phyloP scores from a whole-genome alignment of 2,888 invertebrate genomes.

The Eupithecia dodoneata region DNA sequence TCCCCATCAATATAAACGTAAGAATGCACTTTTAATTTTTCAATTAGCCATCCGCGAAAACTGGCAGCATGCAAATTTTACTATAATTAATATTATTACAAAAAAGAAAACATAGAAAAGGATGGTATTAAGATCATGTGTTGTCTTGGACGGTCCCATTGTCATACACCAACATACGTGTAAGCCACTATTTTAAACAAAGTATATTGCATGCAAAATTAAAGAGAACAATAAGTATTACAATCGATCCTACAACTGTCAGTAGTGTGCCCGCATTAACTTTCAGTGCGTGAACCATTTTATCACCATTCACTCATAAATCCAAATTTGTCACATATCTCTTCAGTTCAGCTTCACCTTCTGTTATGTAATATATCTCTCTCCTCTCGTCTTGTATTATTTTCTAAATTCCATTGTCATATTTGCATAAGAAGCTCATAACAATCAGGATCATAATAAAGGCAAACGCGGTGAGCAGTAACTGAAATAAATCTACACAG shows the following conservation, averaged over 20 bases:
- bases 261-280: not conserved
- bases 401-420: conserved; percentile 53
- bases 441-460: conserved; percentile 66
- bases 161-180: no score
- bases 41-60: not conserved
- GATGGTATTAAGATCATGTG: not conserved
- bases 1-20: not conserved
- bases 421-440: conserved; percentile 73
- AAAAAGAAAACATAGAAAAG: conserved; percentile 3
- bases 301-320: accelerated
- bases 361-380: no score
- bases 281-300: not conserved
- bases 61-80: conserved; percentile 4
- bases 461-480: conserved; percentile 64
- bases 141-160: no score
- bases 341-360: not conserved
- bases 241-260: not conserved
- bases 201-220: conserved; percentile 3
- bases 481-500: conserved; percentile 60
- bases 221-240: not conserved
- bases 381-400: not conserved
- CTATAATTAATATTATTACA: not conserved
- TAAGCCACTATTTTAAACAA: not conserved
- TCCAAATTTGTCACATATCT: not conserved
- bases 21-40: not conserved